Percentiles rank a stretch among this genome's conserved stretches.
Evolutionary conservation across 37 sponge, comb jelly and placozoan genomes (phyloP).

Genomic region (Cladorhizidae sp.): DNA sequence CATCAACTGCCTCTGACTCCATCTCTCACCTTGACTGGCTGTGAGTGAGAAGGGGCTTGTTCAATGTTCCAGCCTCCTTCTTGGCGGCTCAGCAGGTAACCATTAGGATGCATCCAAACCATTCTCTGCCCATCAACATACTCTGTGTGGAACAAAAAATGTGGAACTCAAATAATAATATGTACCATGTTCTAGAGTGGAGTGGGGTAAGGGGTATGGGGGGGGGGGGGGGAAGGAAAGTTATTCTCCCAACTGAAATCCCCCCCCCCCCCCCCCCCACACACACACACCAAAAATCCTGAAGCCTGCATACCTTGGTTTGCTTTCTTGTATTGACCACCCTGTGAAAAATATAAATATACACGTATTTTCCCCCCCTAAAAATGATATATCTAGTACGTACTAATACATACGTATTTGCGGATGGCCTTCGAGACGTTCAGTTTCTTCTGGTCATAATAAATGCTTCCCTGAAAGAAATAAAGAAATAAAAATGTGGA

Average conservation of each 20-base stretch:
- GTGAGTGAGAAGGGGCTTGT: conserved; percentile 18
- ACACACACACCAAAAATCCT: not conserved
- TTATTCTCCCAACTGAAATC: too few species aligned
- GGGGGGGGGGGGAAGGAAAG: too few species aligned
- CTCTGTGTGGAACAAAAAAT: conserved; percentile 10
- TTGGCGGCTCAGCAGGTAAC: conserved; percentile 8
- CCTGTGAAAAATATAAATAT: conserved; percentile 18
- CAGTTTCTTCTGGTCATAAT: conserved; percentile 69
- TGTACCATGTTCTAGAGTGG: too few species aligned
- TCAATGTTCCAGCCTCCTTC: conserved; percentile 38
- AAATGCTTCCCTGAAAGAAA: conserved; percentile 66
- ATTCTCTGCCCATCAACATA: conserved; percentile 42
- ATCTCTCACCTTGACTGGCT: conserved; percentile 30
- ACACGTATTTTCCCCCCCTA: not conserved
- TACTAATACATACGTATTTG: conserved; percentile 35
- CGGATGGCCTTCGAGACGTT: conserved; percentile 74
- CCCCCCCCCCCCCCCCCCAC: too few species aligned
- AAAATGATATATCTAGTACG: not conserved
- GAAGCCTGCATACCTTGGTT: conserved; percentile 54
- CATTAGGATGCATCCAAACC: conserved; percentile 7
- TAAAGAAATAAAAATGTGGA: too few species aligned
- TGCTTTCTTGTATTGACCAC: conserved; percentile 52
- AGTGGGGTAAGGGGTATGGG: not conserved
- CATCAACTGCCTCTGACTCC: too few species aligned
- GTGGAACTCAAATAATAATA: too few species aligned